Base-by-base conservation (phyloP, 2,113 vertebrate genomes). In the Sporophila hypoxantha region DNA sequence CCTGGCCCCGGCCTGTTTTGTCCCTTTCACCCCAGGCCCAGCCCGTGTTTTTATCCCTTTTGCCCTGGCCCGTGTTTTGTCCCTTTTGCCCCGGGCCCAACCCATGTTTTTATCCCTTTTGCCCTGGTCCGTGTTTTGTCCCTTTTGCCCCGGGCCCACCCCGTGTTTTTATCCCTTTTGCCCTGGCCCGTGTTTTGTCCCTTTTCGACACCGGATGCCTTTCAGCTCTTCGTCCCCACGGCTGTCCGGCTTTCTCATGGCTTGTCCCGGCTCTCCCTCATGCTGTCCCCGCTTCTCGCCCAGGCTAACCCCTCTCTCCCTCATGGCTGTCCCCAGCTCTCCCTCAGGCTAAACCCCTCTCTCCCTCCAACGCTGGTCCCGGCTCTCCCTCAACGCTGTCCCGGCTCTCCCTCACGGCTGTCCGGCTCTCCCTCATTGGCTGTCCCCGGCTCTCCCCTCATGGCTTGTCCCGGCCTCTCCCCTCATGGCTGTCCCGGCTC, bases 191-290 rank as follows among this genome's bases (percentile, higher is more conserved):
- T n/a, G n/a, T n/a, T n/a, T n/a, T n/a, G n/a, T n/a, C n/a, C n/a
- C n/a, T n/a, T n/a, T n/a, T n/a, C n/a, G n/a, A n/a, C n/a, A n/a
- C n/a, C n/a, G n/a, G n/a, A n/a, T 67, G 20, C 18, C 10, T 71
- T 8, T 27, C 3, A 8, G 17, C 17, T 55, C 12, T 26, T 4
- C n/a, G 1, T 3, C 16, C 32, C 29, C 50, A 10, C 2, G 26
- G 14, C 25, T 3, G 25, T 27, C 49, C 47, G 6, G 17, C 17
- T 19, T 12, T 10, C 15, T 65, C 62, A 23, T 4, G 21, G 25
- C 49, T 5, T 5, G 8, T 26, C 49, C 49, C 49, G 8, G 7
- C 19, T 22, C 14, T 16, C 46, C n/a, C 23, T 67, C 55, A 23
- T 2, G n/a, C 22, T 11, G 9, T 36, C 34, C 56, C n/a, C 7